These are phyloP conservation scores for Teleogryllus occipitalis DNA, from an alignment of 1,140 invertebrate genomes.

Conservation along the genomic window DNA sequence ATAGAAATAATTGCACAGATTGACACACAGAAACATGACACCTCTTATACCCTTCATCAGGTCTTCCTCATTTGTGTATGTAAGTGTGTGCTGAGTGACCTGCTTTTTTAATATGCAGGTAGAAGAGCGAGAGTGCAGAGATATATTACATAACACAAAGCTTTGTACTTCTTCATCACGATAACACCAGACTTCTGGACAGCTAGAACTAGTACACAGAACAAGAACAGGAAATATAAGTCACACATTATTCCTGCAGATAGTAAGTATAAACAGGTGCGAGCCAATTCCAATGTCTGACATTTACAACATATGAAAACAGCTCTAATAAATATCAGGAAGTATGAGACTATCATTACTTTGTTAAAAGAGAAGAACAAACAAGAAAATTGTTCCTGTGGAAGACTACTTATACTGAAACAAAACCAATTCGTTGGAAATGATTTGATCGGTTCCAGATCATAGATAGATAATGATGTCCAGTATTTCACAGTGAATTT, in stretches of 20 bases:
- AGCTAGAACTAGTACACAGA: constrained; percentile 10
- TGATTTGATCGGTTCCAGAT: background rate
- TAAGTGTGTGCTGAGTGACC: constrained; percentile 9
- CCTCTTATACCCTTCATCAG: background rate
- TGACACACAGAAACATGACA: constrained; percentile 14
- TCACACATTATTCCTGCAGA: background rate
- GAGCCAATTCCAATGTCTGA: background rate
- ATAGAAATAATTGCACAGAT: constrained; percentile 21
- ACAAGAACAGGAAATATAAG: background rate
- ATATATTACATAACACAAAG: constrained; percentile 11
- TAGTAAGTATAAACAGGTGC: constrained; percentile 6
- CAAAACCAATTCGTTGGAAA: background rate
- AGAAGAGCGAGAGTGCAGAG: constrained; percentile 10
- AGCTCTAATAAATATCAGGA: background rate
- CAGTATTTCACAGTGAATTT: too few relatives aligned
- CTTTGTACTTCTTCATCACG: constrained; percentile 23
- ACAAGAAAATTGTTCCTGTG: background rate
- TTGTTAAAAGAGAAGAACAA: background rate
- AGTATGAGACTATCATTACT: background rate
- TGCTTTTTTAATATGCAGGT: background rate
- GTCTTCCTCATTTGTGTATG: background rate
- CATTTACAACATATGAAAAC: background rate
- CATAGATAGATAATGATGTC: background rate
- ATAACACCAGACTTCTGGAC: constrained; percentile 22
- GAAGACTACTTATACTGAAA: background rate